Evolutionary conservation across 2,797 vertebrate species (phyloP), one percentile per base, ranked within the genome.

Genomic region (Ptychadena robeensis): DNA sequence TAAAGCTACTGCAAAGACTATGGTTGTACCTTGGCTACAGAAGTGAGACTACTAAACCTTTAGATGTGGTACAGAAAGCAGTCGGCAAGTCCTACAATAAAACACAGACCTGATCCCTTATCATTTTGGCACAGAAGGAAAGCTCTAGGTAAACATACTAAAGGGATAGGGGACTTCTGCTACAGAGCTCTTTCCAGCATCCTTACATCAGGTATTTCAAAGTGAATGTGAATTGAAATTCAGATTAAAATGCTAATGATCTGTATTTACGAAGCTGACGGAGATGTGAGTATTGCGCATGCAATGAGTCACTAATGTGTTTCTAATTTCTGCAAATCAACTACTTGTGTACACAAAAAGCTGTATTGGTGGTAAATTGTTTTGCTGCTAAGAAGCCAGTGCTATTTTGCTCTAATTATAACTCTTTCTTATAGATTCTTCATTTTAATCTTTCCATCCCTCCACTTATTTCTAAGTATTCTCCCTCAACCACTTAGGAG

Each of bases 91-190:
- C 35, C n/a, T 30, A 8, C 48, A 27, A 28, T 32, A 34, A 37
- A 37, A 57, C 65, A 68, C 65, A 79, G 64, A 31, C 69, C 14
- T 69, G 65, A 78, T 65, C 75, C 64, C 31, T 9, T 59, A 79
- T 59, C 44, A 40, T 69, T 57, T 59, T 79, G 65, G 65, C 83
- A 79, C 65, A 79, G 76, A 25, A 65, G 35, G 31, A 68, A 69
- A 57, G 65, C 30, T 79, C 40, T 53, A 53, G 22, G 38, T 79
- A 32, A 79, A 79, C n/a, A 53, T 31, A 53, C 15, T 22, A 48
- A 48, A 12, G 18, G 40, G 40, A 18, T 48, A 57, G 75, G 12
- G 28, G 37, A 68, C 11, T 34, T 9, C 31, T 44, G 38, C 9
- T 27, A 40, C 63, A 66, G 34, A 48, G n/a, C 14, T 14, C 9